These are phyloP conservation scores for Myathropa florea DNA, from an alignment of 2,888 invertebrate genomes.

Conservation along the genomic window DNA sequence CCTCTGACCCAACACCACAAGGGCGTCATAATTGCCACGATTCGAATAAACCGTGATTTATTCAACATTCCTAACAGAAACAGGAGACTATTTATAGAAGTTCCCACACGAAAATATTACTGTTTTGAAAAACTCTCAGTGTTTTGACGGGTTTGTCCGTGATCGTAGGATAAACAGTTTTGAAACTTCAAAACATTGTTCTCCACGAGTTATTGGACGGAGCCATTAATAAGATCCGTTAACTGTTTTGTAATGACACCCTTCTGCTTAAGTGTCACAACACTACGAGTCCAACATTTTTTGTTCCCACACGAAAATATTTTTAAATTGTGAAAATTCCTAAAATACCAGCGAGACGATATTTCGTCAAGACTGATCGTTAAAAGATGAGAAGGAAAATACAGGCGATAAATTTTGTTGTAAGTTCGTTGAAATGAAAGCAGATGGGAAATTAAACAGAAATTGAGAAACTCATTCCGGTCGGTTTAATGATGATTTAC, in stretches of 20 bases:
- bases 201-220: background rate
- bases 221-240: background rate
- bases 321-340: background rate
- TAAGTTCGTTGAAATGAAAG: background rate
- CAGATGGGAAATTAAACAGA: background rate
- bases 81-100: background rate
- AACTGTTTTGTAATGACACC: background rate
- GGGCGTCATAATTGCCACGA: slow-evolving; percentile 44
- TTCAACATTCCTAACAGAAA: background rate
- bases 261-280: background rate
- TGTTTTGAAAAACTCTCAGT: background rate
- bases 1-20: background rate
- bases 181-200: background rate
- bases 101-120: background rate
- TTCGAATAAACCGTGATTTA: slow-evolving; percentile 37
- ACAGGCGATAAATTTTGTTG: background rate
- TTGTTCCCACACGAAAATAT: background rate
- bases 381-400: background rate
- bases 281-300: background rate
- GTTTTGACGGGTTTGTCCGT: background rate
- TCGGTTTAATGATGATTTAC: background rate
- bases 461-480: background rate
- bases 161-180: background rate
- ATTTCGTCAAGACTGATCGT: background rate
- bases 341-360: background rate